These are phyloP conservation scores for Adoxophyes honmai DNA, from an alignment of 1,140 invertebrate species.

Conservation along the genomic window DNA sequence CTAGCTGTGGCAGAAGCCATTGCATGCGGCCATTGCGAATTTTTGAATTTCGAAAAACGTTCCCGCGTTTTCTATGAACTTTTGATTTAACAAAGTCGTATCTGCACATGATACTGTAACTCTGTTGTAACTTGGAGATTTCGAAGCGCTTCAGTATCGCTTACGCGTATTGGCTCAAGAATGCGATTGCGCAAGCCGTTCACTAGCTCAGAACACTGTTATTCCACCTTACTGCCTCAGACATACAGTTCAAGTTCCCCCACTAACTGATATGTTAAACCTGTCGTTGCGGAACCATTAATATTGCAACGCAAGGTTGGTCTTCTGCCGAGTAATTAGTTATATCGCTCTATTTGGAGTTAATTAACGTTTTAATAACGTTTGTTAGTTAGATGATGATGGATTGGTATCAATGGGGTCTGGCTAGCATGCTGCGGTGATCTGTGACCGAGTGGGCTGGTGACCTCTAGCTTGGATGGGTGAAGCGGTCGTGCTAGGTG, in stretches of 20 bases:
- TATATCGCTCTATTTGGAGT: slow-evolving; percentile 15
- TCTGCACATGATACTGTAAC: neutral
- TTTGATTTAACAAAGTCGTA: too few species aligned
- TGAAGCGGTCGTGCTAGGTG: too few species aligned
- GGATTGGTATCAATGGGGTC: neutral
- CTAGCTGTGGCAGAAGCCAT: too few species aligned
- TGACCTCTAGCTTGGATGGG: too few species aligned
- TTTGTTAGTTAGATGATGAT: slow-evolving; percentile 14
- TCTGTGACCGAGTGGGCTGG: too few species aligned
- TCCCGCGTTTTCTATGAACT: too few species aligned
- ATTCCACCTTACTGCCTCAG: neutral
- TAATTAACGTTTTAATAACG: slow-evolving; percentile 15
- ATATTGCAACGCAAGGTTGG: slow-evolving; percentile 15
- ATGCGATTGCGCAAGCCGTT: slow-evolving; percentile 10
- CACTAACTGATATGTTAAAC: slow-evolving; percentile 4
- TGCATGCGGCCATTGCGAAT: too few species aligned
- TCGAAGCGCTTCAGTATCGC: slow-evolving; percentile 12
- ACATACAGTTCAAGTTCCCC: neutral
- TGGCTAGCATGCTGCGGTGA: too few species aligned
- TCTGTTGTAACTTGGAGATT: slow-evolving; percentile 14
- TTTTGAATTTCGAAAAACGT: too few species aligned
- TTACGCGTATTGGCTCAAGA: slow-evolving; percentile 13
- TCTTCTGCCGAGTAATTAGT: slow-evolving; percentile 13
- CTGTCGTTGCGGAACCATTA: slow-evolving; percentile 13
- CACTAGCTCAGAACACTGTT: neutral